Conservation (phyloP, 1,140 invertebrate species). For the Caenorhabditis briggsae region DNA sequence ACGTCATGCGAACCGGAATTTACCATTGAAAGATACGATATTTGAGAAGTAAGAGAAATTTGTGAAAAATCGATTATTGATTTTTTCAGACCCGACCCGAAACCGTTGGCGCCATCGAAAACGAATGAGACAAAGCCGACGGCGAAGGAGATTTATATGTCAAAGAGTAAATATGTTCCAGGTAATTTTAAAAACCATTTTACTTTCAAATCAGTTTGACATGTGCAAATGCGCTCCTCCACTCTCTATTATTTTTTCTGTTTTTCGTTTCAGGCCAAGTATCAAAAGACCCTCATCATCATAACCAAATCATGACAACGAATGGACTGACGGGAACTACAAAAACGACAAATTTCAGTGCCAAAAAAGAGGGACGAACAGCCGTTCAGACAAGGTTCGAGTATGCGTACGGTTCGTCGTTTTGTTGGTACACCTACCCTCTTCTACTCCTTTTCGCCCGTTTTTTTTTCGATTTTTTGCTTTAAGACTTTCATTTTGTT, state of each 20-base stretch:
- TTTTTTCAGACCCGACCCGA: constrained; percentile 7
- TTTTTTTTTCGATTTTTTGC: not conserved
- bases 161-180: constrained; percentile 84
- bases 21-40: constrained; percentile 66
- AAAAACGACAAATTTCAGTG: constrained; percentile 54
- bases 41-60: constrained; percentile 44
- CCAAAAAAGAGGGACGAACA: constrained; percentile 68
- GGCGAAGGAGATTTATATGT: constrained; percentile 85
- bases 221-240: too few relatives aligned
- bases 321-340: constrained; percentile 19
- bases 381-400: constrained; percentile 76
- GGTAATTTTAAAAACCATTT: constrained; percentile 78
- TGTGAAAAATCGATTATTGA: too few relatives aligned
- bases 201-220: too few relatives aligned
- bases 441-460: not conserved
- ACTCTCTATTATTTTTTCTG: too few relatives aligned
- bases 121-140: constrained; percentile 69
- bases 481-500: not conserved
- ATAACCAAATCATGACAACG: constrained; percentile 37
- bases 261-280: constrained; percentile 42
- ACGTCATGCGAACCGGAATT: constrained; percentile 68
- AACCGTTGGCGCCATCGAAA: not conserved
- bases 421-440: not conserved
- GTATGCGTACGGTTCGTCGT: constrained; percentile 76
- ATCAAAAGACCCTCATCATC: constrained; percentile 45